Evolutionary conservation across 2,888 invertebrate genomes (phyloP).

Genomic region (Embidobia sp.): DNA sequence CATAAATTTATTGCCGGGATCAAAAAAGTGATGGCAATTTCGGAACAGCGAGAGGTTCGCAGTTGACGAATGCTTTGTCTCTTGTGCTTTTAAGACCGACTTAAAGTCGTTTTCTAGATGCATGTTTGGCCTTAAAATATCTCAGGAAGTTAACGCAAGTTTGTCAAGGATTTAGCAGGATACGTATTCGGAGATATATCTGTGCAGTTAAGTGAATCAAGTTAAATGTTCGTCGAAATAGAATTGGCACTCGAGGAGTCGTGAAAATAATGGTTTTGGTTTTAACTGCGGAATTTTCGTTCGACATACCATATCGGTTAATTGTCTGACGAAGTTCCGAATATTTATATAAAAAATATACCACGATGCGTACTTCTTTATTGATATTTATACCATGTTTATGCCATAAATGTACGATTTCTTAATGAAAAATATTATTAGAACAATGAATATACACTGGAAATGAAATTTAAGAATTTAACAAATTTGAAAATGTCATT

Average conservation of each 20-base stretch:
- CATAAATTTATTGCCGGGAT: conserved; percentile 10
- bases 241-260: conserved; percentile 23
- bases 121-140: conserved; percentile 45
- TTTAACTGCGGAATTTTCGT: background rate
- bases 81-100: conserved; percentile 10
- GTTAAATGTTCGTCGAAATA: conserved; percentile 27
- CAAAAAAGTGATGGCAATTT: conserved; percentile 42
- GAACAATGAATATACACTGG: too few relatives aligned
- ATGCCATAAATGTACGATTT: too few relatives aligned
- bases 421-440: too few relatives aligned
- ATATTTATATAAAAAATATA: too few relatives aligned
- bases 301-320: background rate
- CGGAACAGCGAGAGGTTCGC: conserved; percentile 17
- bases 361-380: too few relatives aligned
- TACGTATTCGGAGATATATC: conserved; percentile 27
- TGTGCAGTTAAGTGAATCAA: conserved; percentile 35
- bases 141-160: conserved; percentile 31
- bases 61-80: conserved; percentile 28
- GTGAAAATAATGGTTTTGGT: conserved; percentile 12
- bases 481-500: too few relatives aligned
- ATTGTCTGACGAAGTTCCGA: background rate
- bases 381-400: too few relatives aligned
- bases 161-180: conserved; percentile 28
- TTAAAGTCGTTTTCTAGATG: conserved; percentile 31
- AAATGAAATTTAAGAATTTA: too few relatives aligned